phyloP scores from a whole-genome alignment of 2,113 vertebrate genomes.

The Smithornis capensis region DNA sequence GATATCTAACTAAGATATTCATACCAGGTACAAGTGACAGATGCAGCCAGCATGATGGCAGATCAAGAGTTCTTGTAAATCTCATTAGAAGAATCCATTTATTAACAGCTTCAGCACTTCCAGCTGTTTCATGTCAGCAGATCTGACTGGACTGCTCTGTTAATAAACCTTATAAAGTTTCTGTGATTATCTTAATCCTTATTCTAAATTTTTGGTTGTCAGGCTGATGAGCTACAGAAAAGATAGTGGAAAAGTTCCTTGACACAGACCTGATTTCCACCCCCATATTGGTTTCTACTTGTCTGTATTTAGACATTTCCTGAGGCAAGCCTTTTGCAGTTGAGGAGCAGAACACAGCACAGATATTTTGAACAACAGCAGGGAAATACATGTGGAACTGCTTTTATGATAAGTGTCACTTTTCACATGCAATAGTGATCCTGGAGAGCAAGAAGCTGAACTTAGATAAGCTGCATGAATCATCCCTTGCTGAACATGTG shows the following conservation, averaged over 20 bases:
- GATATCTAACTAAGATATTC: conserved; percentile 43
- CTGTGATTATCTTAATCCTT: conserved; percentile 46
- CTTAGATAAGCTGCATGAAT: not conserved
- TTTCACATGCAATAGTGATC: not conserved
- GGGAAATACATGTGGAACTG: not conserved
- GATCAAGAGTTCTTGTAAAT: conserved; percentile 62
- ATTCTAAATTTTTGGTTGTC: conserved; percentile 3
- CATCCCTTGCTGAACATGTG: not conserved
- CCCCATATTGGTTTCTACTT: not conserved
- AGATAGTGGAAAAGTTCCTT: not conserved
- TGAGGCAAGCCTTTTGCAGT: not conserved
- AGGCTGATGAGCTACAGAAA: not conserved
- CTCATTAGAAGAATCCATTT: conserved; percentile 55
- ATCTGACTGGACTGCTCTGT: conserved; percentile 15
- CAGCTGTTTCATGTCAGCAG: conserved; percentile 64
- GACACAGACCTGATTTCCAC: not conserved
- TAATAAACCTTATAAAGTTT: conserved; percentile 50
- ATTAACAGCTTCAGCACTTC: conserved; percentile 57
- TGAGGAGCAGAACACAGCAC: not conserved
- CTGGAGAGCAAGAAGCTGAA: not conserved
- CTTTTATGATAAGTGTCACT: not conserved
- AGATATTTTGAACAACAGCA: not conserved
- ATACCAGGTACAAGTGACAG: conserved; percentile 68
- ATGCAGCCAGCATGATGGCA: conserved; percentile 51
- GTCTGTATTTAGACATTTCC: not conserved